Conservation (phyloP, 2,113 vertebrate genomes). For the Dasyprocta punctata region DNA sequence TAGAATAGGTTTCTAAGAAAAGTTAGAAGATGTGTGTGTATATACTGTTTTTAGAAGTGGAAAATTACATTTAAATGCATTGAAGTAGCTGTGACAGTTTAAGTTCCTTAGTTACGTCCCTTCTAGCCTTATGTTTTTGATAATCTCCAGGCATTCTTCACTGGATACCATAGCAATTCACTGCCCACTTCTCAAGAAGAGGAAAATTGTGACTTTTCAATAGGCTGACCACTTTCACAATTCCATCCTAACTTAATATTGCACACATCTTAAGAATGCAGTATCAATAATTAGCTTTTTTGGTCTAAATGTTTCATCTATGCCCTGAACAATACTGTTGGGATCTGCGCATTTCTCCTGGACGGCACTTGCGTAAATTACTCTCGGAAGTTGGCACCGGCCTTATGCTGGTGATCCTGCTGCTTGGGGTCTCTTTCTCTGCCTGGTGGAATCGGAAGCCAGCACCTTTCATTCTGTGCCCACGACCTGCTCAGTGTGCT, state of each 20-base stretch:
- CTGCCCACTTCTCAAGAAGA: neutral
- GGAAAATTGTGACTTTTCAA: neutral
- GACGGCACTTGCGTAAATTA: neutral
- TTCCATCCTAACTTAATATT: neutral
- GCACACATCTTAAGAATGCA: neutral
- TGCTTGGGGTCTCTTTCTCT: neutral
- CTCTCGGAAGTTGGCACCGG: neutral
- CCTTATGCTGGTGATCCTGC: neutral
- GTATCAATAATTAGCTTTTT: neutral
- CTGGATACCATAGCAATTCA: neutral
- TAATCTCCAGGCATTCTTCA: neutral
- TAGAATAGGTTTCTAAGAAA: constrained; percentile 7
- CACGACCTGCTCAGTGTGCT: neutral
- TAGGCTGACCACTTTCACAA: neutral
- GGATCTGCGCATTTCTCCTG: neutral
- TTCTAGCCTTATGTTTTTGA: neutral
- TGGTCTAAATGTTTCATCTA: neutral
- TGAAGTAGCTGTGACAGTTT: neutral
- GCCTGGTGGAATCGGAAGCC: neutral
- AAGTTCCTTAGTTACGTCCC: neutral
- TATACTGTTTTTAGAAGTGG: neutral
- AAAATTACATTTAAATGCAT: neutral
- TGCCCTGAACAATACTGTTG: neutral
- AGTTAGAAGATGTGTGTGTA: neutral
- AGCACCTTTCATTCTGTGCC: neutral